A percentile compares a stretch with the other conserved stretches of the same genome.
Evolutionary conservation across 2,888 invertebrate genomes (phyloP).

Genomic region (Zaprionus obscuricornis): DNA sequence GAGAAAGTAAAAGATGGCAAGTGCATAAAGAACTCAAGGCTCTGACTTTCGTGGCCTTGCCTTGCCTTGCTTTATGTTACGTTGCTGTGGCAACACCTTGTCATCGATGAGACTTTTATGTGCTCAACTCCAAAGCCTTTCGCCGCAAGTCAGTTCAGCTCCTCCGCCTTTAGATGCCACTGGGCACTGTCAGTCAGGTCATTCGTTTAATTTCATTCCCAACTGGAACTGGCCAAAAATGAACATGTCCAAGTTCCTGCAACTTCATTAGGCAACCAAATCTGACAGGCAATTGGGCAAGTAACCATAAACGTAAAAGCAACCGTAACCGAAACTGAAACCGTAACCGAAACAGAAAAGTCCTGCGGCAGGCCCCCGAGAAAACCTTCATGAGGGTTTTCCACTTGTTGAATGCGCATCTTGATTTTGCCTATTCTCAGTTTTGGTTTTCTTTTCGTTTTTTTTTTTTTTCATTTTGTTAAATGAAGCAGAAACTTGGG

Average conservation of each 20-base stretch:
- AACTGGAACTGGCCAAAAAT: slow-evolving; percentile 15
- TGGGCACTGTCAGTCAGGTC: slow-evolving; percentile 7
- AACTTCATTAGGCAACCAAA: slow-evolving; percentile 71
- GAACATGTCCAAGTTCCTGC: slow-evolving; percentile 59
- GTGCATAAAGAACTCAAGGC: not conserved
- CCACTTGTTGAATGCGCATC: slow-evolving; percentile 70
- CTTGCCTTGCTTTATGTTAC: no score
- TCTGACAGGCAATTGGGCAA: slow-evolving; percentile 58
- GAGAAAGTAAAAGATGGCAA: not conserved
- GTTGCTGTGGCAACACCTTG: no score
- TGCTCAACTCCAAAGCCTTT: slow-evolving; percentile 32
- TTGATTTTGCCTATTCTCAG: slow-evolving; percentile 5
- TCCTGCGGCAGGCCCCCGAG: no score
- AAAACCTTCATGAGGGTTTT: slow-evolving; percentile 48
- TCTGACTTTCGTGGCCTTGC: no score
- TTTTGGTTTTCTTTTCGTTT: slow-evolving; percentile 8
- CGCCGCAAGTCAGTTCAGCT: not conserved
- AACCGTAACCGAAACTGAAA: slow-evolving; percentile 3
- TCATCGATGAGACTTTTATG: slow-evolving; percentile 44
- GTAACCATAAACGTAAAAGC: slow-evolving; percentile 4
- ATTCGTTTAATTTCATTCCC: slow-evolving; percentile 55
- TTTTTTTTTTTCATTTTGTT: slow-evolving; percentile 20
- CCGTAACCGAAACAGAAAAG: not conserved
- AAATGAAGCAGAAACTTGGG: slow-evolving; percentile 67
- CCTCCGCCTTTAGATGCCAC: not conserved